A percentile compares a stretch with the other conserved stretches of the same genome.
Evolutionary conservation across 2,797 vertebrate species (phyloP).

Genomic region (Spinus pinus): DNA sequence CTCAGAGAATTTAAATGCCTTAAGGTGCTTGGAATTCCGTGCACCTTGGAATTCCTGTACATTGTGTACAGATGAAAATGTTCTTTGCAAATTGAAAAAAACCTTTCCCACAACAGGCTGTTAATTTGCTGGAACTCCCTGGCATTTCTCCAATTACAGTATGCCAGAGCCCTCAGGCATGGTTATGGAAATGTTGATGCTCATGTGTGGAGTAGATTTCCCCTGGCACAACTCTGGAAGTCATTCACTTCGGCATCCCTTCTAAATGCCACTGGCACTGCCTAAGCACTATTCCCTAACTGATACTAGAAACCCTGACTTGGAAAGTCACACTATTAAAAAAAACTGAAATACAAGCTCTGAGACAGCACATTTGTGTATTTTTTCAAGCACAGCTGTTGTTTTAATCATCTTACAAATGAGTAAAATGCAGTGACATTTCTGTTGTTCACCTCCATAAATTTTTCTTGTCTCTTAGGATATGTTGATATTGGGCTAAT

Average conservation of each 20-base stretch:
- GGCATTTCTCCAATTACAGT: background rate
- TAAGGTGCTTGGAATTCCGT: background rate
- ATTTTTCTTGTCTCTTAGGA: conserved; percentile 72
- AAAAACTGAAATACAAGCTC: background rate
- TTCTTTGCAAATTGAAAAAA: background rate
- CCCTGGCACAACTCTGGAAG: background rate
- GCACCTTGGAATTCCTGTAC: background rate
- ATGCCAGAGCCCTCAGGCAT: background rate
- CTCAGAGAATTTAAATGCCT: background rate
- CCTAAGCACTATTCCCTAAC: background rate
- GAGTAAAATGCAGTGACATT: background rate
- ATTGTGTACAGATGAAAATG: background rate
- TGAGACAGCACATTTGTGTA: background rate
- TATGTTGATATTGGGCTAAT: conserved; percentile 93
- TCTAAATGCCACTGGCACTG: background rate
- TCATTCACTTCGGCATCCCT: background rate
- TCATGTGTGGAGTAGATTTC: background rate
- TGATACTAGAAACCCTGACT: background rate
- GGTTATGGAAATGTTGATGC: background rate
- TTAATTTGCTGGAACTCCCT: background rate
- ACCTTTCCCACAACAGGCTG: background rate
- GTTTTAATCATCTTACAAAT: background rate
- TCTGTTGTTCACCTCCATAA: background rate
- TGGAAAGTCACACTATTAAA: background rate
- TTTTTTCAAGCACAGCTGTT: background rate